phyloP scores from a whole-genome alignment of 2,797 vertebrate genomes.

The Poecilia velifera region DNA sequence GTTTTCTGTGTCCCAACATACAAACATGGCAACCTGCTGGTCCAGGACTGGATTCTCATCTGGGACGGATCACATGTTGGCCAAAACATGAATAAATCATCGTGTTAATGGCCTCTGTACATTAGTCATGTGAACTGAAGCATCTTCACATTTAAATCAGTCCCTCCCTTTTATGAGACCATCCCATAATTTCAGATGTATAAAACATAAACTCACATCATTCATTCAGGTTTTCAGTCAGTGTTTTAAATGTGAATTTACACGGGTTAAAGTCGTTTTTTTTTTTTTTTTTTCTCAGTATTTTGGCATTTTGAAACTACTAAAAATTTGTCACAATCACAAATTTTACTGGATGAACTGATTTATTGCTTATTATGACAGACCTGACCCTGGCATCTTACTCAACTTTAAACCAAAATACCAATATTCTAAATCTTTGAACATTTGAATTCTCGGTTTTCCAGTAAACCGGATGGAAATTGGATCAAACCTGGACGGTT shows the following conservation, averaged over 20 bases:
- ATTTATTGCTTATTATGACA: no score
- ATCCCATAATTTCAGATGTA: background rate
- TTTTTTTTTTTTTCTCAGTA: background rate
- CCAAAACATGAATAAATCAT: constrained; percentile 1
- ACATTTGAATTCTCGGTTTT: background rate
- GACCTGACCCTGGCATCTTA: background rate
- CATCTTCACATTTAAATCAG: background rate
- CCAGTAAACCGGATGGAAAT: background rate
- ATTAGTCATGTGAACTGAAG: background rate
- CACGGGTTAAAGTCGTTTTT: no score
- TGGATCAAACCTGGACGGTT: background rate
- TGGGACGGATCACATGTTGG: background rate
- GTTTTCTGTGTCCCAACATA: no score
- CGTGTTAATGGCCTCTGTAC: background rate
- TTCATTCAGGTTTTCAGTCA: background rate
- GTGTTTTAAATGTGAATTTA: background rate
- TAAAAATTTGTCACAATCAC: no score
- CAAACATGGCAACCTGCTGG: background rate
- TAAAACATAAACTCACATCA: background rate
- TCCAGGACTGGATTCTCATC: background rate
- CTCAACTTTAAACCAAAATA: background rate
- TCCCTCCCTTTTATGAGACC: background rate
- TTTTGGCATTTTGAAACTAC: background rate
- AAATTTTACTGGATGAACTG: no score
- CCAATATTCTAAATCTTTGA: background rate